These are phyloP conservation scores for Tachycineta bicolor DNA, from an alignment of 2,113 vertebrate genomes.

Conservation along the genomic window DNA sequence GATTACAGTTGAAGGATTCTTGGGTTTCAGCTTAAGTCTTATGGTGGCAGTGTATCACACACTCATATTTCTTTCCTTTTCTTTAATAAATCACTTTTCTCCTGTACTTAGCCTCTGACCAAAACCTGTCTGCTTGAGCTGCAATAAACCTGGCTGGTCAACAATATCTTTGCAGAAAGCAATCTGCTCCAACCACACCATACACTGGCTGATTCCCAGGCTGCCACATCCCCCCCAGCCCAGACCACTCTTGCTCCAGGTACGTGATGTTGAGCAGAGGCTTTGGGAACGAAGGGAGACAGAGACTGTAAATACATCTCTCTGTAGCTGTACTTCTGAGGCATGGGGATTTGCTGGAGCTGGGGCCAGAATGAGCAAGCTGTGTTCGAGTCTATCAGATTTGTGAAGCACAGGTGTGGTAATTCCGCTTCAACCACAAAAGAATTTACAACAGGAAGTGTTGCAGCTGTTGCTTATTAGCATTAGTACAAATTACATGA, in stretches of 20 bases:
- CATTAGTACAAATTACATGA: constrained; percentile 76
- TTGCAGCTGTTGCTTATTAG: constrained; percentile 78
- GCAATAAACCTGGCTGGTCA: neutral
- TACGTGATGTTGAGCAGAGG: neutral
- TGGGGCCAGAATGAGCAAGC: neutral
- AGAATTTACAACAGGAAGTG: constrained; percentile 74
- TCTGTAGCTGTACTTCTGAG: neutral
- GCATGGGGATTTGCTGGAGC: constrained; percentile 24
- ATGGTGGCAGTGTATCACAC: neutral
- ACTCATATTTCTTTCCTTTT: neutral
- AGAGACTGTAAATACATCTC: neutral
- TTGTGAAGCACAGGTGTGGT: constrained; percentile 62
- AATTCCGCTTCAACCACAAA: constrained; percentile 65
- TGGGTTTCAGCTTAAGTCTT: constrained; percentile 48
- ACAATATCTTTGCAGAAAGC: neutral
- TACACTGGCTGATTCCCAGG: neutral
- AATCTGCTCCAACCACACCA: neutral
- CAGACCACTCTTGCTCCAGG: neutral
- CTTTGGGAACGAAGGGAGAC: neutral
- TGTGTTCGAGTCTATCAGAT: neutral
- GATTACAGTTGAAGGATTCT: constrained; percentile 54
- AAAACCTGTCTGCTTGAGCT: constrained; percentile 1
- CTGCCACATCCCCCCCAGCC: neutral
- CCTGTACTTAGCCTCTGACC: constrained; percentile 27
- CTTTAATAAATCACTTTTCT: constrained; percentile 29